Base-by-base conservation (phyloP, 2,888 invertebrate genomes). In the Eudasyphora cyanicolor region DNA sequence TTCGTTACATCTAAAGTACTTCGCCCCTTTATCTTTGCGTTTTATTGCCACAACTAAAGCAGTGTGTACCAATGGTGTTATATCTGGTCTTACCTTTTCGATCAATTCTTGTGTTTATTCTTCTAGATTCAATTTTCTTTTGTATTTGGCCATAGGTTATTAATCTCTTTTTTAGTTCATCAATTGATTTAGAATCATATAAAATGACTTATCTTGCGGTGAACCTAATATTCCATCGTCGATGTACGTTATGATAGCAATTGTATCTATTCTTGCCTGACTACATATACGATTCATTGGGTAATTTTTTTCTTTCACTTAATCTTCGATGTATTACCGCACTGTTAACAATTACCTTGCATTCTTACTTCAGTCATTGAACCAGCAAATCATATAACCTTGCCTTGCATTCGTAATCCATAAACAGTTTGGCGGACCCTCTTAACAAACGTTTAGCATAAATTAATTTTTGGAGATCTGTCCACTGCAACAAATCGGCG, bases 351-450 rank as follows among this genome's bases (percentile, higher is more conserved):
- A 24, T 7, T 69, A n/a, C 2, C 45, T 38, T 64, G 2, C 21
- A 24, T 10, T 19, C 24, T 14, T 17, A 27, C 19, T 70, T 70
- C 27, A n/a, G n/a, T n/a, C n/a, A n/a, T n/a, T n/a, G n/a, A n/a
- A n/a, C n/a, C n/a, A n/a, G n/a, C n/a, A n/a, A n/a, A n/a, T n/a
- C n/a, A n/a, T n/a, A n/a, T n/a, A n/a, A n/a, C n/a, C n/a, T n/a
- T 51, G 70, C 7, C 51, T 70, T 70, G 32, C 51, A 70, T 70
- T 70, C 70, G 5, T 70, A 51, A n/a, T 70, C 70, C 51, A 70
- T 70, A 14, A 70, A 70, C 8, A 70, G n/a, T 27, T 49, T 69
- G 8, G 32, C 32, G 8, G 8, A 6, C 5, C 32, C 32, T 32
- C 8, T 32, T 32, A 32, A 8, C 8, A 32, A 8, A 8, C 32